phyloP scores from a whole-genome alignment of 2,888 invertebrate species.

The Cerastoderma edule region DNA sequence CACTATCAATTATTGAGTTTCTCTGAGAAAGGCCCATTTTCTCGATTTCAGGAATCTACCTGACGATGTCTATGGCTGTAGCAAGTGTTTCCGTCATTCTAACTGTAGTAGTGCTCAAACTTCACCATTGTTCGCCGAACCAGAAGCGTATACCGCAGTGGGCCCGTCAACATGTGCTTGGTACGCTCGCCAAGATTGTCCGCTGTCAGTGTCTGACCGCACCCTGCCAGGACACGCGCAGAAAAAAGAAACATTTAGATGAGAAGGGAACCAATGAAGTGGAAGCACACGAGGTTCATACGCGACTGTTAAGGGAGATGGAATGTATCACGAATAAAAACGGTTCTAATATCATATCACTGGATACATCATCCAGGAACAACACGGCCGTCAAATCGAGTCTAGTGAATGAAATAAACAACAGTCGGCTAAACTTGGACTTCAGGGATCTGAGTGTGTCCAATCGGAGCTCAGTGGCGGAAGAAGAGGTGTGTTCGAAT shows the following conservation, averaged over 20 bases:
- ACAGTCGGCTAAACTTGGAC: conserved; percentile 56
- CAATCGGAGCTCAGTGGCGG: conserved; percentile 59
- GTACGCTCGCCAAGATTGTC: conserved; percentile 62
- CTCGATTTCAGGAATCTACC: conserved; percentile 85
- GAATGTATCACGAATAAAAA: conserved; percentile 35
- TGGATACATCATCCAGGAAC: conserved; percentile 24
- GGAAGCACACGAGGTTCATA: conserved; percentile 39
- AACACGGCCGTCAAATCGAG: conserved; percentile 12
- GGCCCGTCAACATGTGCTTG: conserved; percentile 81
- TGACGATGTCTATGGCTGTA: conserved; percentile 86
- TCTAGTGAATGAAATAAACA: conserved; percentile 43
- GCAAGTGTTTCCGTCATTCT: conserved; percentile 86
- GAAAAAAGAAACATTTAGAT: conserved; percentile 1
- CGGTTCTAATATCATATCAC: conserved; percentile 16
- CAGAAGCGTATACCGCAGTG: conserved; percentile 85
- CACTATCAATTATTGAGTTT: too few relatives aligned
- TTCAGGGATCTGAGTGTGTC: conserved; percentile 58
- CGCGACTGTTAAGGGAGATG: conserved; percentile 41
- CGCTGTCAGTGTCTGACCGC: conserved; percentile 62
- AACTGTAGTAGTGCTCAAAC: conserved; percentile 86
- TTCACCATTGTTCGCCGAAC: conserved; percentile 86
- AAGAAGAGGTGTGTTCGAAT: conserved; percentile 24
- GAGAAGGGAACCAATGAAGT: conserved; percentile 23
- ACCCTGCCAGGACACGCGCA: conserved; percentile 21
- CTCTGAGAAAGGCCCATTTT: neutral